Base-by-base conservation (phyloP, 2,797 vertebrate genomes). In the Crocodylus rhombifer region DNA sequence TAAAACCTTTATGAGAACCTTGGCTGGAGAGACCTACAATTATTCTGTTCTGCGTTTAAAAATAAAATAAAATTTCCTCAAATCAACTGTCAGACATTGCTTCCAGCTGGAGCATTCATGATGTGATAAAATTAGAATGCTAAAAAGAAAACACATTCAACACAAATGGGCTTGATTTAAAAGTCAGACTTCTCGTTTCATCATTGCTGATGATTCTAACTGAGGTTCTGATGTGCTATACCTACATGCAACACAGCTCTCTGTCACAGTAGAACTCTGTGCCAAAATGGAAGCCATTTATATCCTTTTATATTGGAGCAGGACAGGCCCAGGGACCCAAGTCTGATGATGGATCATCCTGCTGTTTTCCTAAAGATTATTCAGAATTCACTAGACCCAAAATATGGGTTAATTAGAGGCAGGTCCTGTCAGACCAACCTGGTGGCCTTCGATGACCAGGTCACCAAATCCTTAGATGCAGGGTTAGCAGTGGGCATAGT, bases 71-170 rank as follows among this genome's bases (percentile, higher is more conserved):
- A 93, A 95, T 86, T 91, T 83, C 94, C 61, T 92, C 63, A 95
- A 95, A 94, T 95, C 96, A 95, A 82, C 95, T 96, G 86, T 95
- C 90, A 95, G 91, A 95, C 84, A 25, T 80, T 87, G 83, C 84
- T 97, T 97, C 97, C 96, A 97, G 96, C 95, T 97, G 95, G 94
- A 96, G 30, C 61, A 74, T 88, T 94, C 89, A 90, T 82, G 84
- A 92, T 91, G 71, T 77, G 93, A 94, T 94, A 97, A 97, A 97
- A 97, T 97, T 98, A 97, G 97, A 97, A 96, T 77, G 55, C 80
- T 95, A 78, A 69, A 84, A 95, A 95, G 90, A 96, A 97, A 97
- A 92, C 63, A 95, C 64, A 77, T 60, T 95, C 86, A 80, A 86
- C 23, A 80, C 58, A 96, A 97, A 96, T 79, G 85, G 79, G 90